Evolutionary conservation across 2,113 vertebrate genomes (phyloP).

Genomic region (Myotis brandtii): DNA sequence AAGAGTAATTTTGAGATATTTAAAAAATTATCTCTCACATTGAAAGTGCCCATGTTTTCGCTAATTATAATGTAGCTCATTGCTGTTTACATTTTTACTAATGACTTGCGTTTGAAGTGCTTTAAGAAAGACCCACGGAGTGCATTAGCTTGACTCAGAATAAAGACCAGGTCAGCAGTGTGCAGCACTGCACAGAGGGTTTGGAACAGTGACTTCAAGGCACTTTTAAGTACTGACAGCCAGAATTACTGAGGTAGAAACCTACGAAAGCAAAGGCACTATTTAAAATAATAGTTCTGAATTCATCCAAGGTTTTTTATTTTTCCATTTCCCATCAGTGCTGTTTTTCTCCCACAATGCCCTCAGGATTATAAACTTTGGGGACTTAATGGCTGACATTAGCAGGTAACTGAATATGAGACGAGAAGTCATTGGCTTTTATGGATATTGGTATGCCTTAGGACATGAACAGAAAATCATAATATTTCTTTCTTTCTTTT

Average conservation of each 20-base stretch:
- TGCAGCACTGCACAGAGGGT: background rate
- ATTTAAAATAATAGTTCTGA: conserved; percentile 69
- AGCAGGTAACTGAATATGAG: conserved; percentile 63
- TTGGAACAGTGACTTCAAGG: conserved; percentile 58
- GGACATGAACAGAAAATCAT: conserved; percentile 46
- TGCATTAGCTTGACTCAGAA: conserved; percentile 38
- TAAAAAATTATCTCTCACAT: conserved; percentile 29
- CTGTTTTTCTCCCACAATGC: conserved; percentile 64
- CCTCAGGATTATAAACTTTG: conserved; percentile 63
- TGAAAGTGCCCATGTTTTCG: conserved; percentile 29
- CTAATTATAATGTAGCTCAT: conserved; percentile 38
- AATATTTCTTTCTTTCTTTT: conserved; percentile 48
- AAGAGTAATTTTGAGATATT: conserved; percentile 29
- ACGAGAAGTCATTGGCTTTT: conserved; percentile 40
- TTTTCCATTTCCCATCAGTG: background rate
- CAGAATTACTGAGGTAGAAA: conserved; percentile 79
- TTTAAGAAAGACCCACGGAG: conserved; percentile 68
- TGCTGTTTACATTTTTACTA: conserved; percentile 76
- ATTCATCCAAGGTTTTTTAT: background rate
- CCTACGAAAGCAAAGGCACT: conserved; percentile 70
- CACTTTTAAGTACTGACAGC: conserved; percentile 61
- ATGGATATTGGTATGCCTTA: conserved; percentile 23
- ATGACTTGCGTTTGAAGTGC: conserved; percentile 71
- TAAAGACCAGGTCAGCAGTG: conserved; percentile 54
- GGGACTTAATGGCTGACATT: background rate